Conservation (phyloP, 2,113 vertebrate genomes). For the Pterophyllum scalare region DNA sequence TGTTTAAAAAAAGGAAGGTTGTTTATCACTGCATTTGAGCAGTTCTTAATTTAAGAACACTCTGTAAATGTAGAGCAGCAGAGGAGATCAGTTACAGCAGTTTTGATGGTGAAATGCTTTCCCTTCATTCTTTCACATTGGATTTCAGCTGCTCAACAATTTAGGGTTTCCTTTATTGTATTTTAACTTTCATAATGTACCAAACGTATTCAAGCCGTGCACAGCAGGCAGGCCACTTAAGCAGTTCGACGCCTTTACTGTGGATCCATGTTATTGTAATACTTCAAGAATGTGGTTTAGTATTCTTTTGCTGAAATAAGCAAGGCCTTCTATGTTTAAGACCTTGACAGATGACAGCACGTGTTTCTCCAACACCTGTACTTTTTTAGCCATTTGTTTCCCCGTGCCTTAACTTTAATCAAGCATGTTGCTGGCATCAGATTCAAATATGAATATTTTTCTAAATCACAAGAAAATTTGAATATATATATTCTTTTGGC, state of each 20-base stretch:
- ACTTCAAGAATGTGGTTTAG: neutral
- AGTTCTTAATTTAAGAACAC: neutral
- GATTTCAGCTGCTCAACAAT: constrained; percentile 1
- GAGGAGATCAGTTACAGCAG: neutral
- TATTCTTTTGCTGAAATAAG: no score
- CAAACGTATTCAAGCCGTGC: neutral
- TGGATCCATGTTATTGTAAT: neutral
- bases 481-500: neutral
- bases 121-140: neutral
- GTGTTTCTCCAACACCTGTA: no score
- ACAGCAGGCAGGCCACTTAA: neutral
- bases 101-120: neutral
- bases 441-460: no score
- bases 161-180: neutral
- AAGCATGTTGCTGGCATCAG: no score
- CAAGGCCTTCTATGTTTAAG: no score
- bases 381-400: no score
- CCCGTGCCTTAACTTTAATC: no score
- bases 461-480: no score
- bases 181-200: neutral
- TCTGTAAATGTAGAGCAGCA: neutral
- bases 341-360: no score
- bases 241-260: neutral
- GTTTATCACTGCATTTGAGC: neutral
- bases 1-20: neutral